Evolutionary conservation across 2,797 vertebrate species (phyloP), one percentile per base, ranked within the genome.

Genomic region (Lutjanus argentimaculatus): DNA sequence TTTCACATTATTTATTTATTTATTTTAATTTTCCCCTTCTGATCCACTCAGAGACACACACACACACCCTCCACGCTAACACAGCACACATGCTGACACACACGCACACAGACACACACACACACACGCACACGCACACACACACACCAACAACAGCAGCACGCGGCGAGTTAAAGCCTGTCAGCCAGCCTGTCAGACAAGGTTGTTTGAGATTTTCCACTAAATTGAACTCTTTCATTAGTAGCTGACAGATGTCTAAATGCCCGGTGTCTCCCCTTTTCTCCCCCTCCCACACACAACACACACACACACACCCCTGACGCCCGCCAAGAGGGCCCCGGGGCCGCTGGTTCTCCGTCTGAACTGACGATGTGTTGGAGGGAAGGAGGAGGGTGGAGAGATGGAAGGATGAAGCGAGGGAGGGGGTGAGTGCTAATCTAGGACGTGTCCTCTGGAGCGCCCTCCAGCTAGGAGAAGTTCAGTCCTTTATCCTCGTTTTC

Each of bases 171-270:
- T 91, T 85, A 92, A 90, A 86, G 89, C 85, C 90, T 90, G 92
- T 92, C 91, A 89, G 90, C 73, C 70, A 61, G 79, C 85, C 85
- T 83, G 87, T 92, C 85, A 92, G 91, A 91, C 91, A 85, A 91
- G 91, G 91, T 94, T 93, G 93, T 95, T 88, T 92, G 83, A 93
- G 86, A 94, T 93, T 94, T 94, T 94, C 90, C 92, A 89, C 91
- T 91, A 92, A 95, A 94, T 94, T 94, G 93, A 95, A 93, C 87
- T 93, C 90, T 94, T 93, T 95, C 93, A 94, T 95, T 93, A 93
- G 92, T 19, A 80, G 85, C 89, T 92, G 93, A 93, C 93, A 94
- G 93, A 93, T 93, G 89, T 93, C 91, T 93, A 92, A 93, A 93
- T 91, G 89, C 84, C 90, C 77, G 63, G 40, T 77, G 85, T 84